These are phyloP conservation scores for Ips typographus DNA, from an alignment of 1,140 invertebrate genomes.

Conservation along the genomic window DNA sequence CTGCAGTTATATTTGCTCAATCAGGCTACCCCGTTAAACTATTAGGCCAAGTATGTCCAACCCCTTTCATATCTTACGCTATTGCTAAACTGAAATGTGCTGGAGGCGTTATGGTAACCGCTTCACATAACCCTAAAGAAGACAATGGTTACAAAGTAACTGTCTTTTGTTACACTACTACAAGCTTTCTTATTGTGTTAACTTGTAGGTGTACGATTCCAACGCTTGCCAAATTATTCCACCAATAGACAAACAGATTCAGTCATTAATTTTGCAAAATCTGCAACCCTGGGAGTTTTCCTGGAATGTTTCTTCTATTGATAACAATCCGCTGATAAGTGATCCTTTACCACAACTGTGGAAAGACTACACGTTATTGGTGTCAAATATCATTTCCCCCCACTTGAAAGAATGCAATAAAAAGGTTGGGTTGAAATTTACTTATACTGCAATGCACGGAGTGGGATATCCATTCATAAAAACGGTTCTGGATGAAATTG, in stretches of 20 bases:
- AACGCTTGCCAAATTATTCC: slow-evolving; percentile 96
- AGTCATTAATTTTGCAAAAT: slow-evolving; percentile 75
- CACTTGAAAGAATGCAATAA: slow-evolving; percentile 61
- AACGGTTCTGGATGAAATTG: slow-evolving; percentile 73
- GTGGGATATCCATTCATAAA: slow-evolving; percentile 84
- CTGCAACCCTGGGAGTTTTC: slow-evolving; percentile 68
- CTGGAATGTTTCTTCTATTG: slow-evolving; percentile 61
- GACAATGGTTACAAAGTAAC: slow-evolving; percentile 95
- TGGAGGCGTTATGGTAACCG: slow-evolving; percentile 94
- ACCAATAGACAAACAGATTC: slow-evolving; percentile 89
- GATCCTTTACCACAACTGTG: slow-evolving; percentile 65
- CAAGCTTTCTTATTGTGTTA: background rate
- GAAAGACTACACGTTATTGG: slow-evolving; percentile 64
- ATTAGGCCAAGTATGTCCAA: slow-evolving; percentile 81
- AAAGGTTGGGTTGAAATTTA: slow-evolving; percentile 67
- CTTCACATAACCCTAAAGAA: slow-evolving; percentile 98
- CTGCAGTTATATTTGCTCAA: slow-evolving; percentile 80
- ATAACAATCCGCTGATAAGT: slow-evolving; percentile 53
- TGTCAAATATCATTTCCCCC: slow-evolving; percentile 56
- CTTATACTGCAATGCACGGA: slow-evolving; percentile 98
- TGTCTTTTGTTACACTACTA: background rate
- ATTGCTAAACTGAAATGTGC: slow-evolving; percentile 69
- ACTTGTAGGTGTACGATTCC: slow-evolving; percentile 77
- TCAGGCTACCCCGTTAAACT: slow-evolving; percentile 80
- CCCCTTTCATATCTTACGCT: slow-evolving; percentile 89